Evolutionary conservation across 2,797 vertebrate genomes (phyloP).

Genomic region (Falco peregrinus): DNA sequence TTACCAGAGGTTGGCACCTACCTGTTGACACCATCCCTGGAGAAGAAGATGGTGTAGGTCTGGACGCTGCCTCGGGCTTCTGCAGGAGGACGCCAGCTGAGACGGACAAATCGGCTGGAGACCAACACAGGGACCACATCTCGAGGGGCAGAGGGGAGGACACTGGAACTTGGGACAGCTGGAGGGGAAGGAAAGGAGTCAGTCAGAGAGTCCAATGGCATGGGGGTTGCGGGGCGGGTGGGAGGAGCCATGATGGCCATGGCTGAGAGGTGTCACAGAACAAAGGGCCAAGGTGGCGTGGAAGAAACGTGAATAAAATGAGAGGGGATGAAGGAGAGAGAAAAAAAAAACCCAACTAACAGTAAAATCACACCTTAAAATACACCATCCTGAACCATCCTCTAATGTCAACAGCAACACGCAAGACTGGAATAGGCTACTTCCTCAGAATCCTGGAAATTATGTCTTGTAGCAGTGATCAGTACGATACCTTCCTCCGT

Average conservation of each 20-base stretch:
- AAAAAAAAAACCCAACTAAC: neutral
- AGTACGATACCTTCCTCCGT: accelerated
- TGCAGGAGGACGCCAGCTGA: constrained; percentile 90
- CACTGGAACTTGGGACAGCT: constrained; percentile 90
- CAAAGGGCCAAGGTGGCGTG: neutral
- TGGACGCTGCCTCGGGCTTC: constrained; percentile 85
- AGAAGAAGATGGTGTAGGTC: constrained; percentile 88
- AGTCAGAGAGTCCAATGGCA: constrained; percentile 72
- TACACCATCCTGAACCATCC: neutral
- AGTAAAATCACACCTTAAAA: neutral
- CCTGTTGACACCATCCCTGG: constrained; percentile 88
- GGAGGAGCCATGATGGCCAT: constrained; percentile 48
- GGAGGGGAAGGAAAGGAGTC: constrained; percentile 83
- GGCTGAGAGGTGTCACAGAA: neutral
- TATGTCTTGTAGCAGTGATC: accelerated
- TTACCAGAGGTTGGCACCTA: constrained; percentile 47
- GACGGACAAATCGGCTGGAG: constrained; percentile 91
- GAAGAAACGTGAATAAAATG: neutral
- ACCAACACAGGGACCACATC: constrained; percentile 93
- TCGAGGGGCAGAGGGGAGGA: constrained; percentile 92
- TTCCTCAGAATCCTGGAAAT: neutral
- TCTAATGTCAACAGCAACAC: neutral
- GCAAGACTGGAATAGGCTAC: neutral
- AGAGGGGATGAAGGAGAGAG: neutral
- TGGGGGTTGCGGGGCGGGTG: neutral